These are phyloP conservation scores for Siphlonurus alternatus DNA, from an alignment of 2,888 invertebrate species.

Conservation along the genomic window DNA sequence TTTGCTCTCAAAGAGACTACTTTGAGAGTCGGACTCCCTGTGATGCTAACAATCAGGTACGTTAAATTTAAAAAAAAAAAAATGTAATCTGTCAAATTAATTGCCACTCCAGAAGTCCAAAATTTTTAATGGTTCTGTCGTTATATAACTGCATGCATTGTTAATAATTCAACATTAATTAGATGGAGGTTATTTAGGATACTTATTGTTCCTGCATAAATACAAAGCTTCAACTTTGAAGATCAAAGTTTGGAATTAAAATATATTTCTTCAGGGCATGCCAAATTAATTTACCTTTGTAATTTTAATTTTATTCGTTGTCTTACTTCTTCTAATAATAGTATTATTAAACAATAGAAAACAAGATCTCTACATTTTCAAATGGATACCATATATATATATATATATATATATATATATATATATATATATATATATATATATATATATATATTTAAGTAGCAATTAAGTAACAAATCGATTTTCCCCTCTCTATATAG, in stretches of 20 bases:
- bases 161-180: too few relatives aligned
- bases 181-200: too few relatives aligned
- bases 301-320: too few relatives aligned
- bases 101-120: neutral
- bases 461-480: neutral
- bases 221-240: too few relatives aligned
- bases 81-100: neutral
- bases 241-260: too few relatives aligned
- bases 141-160: too few relatives aligned
- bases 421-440: slow-evolving; percentile 3
- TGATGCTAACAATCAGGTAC: slow-evolving; percentile 25
- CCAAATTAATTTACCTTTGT: too few relatives aligned
- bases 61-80: neutral
- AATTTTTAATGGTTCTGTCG: neutral
- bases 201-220: too few relatives aligned
- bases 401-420: slow-evolving; percentile 1
- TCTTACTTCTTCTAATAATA: too few relatives aligned
- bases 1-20: slow-evolving; percentile 33
- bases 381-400: neutral
- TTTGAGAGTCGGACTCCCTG: slow-evolving; percentile 31
- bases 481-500: neutral
- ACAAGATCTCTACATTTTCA: too few relatives aligned
- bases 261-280: too few relatives aligned
- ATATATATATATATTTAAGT: slow-evolving; percentile 1
- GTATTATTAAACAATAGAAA: too few relatives aligned